These are phyloP conservation scores for Lathronympha strigana DNA, from an alignment of 2,888 invertebrate genomes.

Conservation along the genomic window DNA sequence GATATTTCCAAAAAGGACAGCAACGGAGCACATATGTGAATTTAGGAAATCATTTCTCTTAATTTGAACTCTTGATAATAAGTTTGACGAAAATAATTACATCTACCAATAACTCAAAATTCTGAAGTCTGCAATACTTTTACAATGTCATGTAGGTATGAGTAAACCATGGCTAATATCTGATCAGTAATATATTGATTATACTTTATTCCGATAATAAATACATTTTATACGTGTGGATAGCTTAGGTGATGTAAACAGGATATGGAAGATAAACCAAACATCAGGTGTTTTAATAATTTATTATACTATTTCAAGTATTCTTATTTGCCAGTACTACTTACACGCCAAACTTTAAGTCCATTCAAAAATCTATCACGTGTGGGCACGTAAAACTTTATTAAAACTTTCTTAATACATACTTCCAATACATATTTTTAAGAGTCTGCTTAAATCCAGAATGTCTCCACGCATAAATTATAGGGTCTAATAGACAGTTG, in stretches of 20 bases:
- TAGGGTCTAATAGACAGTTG: constrained; percentile 84
- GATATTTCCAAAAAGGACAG: too few relatives aligned
- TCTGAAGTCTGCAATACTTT: too few relatives aligned
- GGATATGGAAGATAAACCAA: constrained; percentile 15
- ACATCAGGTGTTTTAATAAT: constrained; percentile 26
- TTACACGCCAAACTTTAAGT: not conserved
- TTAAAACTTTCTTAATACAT: constrained; percentile 47
- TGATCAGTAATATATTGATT: not conserved
- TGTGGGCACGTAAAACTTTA: not conserved
- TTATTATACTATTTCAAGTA: constrained; percentile 24
- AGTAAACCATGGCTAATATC: not conserved
- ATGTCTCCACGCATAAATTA: constrained; percentile 87
- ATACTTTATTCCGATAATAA: constrained; percentile 9
- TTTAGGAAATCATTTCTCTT: too few relatives aligned
- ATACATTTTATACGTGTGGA: constrained; percentile 4
- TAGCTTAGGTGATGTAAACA: constrained; percentile 8
- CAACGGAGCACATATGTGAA: too few relatives aligned
- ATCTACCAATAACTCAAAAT: too few relatives aligned
- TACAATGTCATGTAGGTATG: too few relatives aligned
- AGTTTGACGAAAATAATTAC: too few relatives aligned
- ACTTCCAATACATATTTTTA: constrained; percentile 64
- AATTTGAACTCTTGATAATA: too few relatives aligned
- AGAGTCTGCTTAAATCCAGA: constrained; percentile 82
- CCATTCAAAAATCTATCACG: not conserved
- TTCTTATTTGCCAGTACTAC: not conserved